A percentile compares a stretch with the other conserved stretches of the same genome.
These are phyloP conservation scores for Falco novaeseelandiae DNA, from an alignment of 2,797 vertebrate species.

Conservation along the genomic window DNA sequence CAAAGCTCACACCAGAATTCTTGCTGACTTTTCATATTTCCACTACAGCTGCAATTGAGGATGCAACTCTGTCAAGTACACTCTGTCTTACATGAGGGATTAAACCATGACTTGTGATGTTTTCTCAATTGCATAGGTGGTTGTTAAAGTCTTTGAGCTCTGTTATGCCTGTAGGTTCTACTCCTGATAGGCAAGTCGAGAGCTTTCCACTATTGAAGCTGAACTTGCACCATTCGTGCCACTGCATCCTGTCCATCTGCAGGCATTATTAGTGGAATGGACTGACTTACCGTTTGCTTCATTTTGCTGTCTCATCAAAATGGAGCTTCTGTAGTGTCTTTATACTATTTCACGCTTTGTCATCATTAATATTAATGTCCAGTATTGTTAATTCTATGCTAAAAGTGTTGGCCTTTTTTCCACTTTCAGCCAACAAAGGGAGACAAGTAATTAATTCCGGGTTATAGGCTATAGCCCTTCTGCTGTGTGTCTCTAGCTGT, in stretches of 20 bases:
- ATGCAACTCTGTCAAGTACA: not conserved
- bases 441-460: not conserved
- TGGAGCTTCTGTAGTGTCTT: not conserved
- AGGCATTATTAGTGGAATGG: not conserved
- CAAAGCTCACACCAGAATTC: constrained; percentile 17
- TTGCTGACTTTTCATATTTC: constrained; percentile 13
- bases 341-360: not conserved
- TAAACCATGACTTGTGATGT: not conserved
- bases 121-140: not conserved
- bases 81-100: not conserved
- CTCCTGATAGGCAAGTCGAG: not conserved
- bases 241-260: not conserved
- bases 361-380: not conserved
- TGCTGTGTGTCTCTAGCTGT: not conserved
- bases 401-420: not conserved
- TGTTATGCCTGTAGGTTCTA: not conserved
- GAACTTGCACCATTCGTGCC: not conserved
- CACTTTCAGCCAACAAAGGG: not conserved
- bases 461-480: not conserved
- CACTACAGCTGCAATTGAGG: not conserved
- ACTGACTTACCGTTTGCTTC: not conserved
- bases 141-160: not conserved
- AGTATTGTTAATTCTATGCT: not conserved
- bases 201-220: not conserved
- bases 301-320: not conserved